phyloP scores from a whole-genome alignment of 2,113 vertebrate genomes.

The Miniopterus natalensis region DNA sequence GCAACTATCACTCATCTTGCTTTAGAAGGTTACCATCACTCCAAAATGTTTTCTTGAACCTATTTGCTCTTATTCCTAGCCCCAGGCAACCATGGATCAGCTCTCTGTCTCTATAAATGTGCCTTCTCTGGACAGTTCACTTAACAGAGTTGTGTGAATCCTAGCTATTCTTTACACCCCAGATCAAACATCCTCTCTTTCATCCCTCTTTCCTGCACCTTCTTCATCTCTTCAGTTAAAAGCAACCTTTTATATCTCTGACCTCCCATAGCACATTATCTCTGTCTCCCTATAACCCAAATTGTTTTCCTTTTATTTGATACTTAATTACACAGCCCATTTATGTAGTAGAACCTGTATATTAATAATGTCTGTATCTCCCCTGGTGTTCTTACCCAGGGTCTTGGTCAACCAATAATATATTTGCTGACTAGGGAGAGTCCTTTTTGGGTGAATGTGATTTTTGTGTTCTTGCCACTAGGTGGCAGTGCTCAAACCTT shows the following conservation, averaged over 20 bases:
- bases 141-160: background rate
- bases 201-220: background rate
- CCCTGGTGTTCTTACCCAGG: background rate
- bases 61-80: background rate
- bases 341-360: background rate
- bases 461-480: constrained; percentile 56
- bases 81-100: background rate
- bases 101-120: background rate
- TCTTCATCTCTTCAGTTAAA: constrained; percentile 9
- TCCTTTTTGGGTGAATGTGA: background rate
- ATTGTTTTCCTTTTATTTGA: background rate
- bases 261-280: background rate
- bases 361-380: background rate
- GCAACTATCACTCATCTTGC: background rate
- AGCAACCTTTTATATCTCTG: background rate
- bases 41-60: background rate
- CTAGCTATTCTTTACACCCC: background rate
- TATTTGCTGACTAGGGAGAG: background rate
- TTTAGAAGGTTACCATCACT: background rate
- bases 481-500: constrained; percentile 36
- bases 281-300: background rate
- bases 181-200: constrained; percentile 5
- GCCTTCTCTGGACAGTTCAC: background rate
- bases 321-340: background rate
- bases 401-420: background rate